These are phyloP conservation scores for Trogon melanurus DNA, from an alignment of 2,113 vertebrate species.

Conservation along the genomic window DNA sequence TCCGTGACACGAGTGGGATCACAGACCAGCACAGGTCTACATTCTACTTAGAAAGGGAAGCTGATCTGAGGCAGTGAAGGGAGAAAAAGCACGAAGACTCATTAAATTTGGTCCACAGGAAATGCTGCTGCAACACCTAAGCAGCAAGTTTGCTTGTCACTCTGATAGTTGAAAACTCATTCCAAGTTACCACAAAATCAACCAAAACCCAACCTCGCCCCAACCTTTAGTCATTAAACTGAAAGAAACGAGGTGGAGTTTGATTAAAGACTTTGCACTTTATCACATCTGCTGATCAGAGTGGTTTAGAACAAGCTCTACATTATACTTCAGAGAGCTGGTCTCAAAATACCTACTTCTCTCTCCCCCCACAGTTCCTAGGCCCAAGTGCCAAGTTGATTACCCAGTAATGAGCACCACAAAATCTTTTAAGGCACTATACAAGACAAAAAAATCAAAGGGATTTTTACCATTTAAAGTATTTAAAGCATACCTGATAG, in stretches of 20 bases:
- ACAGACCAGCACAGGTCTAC: neutral
- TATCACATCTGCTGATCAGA: neutral
- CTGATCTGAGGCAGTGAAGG: neutral
- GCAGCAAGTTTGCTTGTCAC: neutral
- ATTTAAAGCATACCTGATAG: slow-evolving; percentile 86
- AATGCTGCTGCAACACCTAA: neutral
- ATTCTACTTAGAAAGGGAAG: neutral
- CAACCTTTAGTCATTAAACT: neutral
- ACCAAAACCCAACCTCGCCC: neutral
- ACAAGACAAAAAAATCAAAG: neutral
- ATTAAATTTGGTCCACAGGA: neutral
- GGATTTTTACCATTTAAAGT: neutral
- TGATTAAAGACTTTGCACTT: neutral
- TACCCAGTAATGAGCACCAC: neutral
- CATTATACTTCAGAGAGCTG: neutral
- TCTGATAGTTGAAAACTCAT: neutral
- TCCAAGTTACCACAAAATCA: neutral
- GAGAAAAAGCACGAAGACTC: neutral
- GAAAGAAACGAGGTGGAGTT: neutral
- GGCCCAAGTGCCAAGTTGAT: neutral
- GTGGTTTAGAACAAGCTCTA: neutral
- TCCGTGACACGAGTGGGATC: no score
- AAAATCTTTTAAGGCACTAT: neutral
- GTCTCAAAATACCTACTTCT: neutral
- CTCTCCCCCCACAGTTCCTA: neutral